Conservation (phyloP, 1,140 invertebrate genomes). For the Ostrea denselamellosa region DNA sequence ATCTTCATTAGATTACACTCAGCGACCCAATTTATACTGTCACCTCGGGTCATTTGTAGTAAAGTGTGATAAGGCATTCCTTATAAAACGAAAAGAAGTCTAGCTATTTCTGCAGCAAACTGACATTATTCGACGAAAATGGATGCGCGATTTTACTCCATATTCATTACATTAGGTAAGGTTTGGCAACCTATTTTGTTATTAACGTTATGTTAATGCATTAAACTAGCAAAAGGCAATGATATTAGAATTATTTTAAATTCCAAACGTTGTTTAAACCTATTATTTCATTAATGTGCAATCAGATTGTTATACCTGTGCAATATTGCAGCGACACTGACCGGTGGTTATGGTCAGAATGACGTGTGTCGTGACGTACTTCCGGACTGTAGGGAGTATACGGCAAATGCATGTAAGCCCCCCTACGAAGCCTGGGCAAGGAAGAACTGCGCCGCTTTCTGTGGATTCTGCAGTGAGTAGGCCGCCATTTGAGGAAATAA, state of each 20-base stretch:
- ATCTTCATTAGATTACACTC: conserved; percentile 16
- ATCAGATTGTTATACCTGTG: neutral
- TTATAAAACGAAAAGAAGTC: neutral
- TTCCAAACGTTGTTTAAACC: too few species aligned
- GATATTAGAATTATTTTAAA: neutral
- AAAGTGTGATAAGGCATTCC: neutral
- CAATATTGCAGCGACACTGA: neutral
- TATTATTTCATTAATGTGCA: neutral
- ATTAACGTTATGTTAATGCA: too few species aligned
- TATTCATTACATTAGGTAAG: neutral
- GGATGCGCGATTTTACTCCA: neutral
- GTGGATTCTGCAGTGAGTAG: conserved; percentile 59
- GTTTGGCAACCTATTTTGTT: neutral
- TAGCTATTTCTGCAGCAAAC: neutral
- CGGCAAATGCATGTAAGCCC: conserved; percentile 33
- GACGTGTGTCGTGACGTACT: conserved; percentile 43
- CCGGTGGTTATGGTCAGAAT: neutral
- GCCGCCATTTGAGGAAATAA: too few species aligned
- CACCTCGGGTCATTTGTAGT: neutral
- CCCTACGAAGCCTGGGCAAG: conserved; percentile 56
- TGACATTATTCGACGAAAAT: neutral
- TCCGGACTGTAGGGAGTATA: conserved; percentile 48
- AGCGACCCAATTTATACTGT: conserved; percentile 5
- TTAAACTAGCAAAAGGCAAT: neutral
- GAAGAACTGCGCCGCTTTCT: conserved; percentile 58